Base-by-base conservation (phyloP, 2,888 invertebrate species). In the Clunio marinus region DNA sequence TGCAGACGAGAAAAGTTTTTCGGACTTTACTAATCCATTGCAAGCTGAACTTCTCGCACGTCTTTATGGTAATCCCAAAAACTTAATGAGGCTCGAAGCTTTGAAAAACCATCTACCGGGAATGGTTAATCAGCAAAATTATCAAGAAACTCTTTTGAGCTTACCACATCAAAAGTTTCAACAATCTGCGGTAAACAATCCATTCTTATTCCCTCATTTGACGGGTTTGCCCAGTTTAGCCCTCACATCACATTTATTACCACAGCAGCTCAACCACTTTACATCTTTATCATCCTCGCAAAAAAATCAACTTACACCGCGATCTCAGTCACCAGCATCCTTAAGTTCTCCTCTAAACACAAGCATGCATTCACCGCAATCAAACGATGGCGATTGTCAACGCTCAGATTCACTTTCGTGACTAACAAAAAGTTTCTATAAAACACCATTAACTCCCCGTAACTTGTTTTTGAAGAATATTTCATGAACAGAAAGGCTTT, bases 21-120 rank as follows among this genome's bases (percentile, higher is more conserved):
- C 60, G 7, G 58, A 32, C 55, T 68, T 68, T 41, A 51, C 51
- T 17, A 66, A 86, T 32, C 82, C 86, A 69, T 82, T 91, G 51
- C 91, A 91, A 77, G 87, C 88, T 69, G 93, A 93, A 74, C 83
- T 92, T 65, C 81, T 93, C 69, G 86, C 90, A 0, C 83, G 91
- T 71, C 82, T 89, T 17, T 91, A 90, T 75, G 89, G 89, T 2
- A 88, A 88, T 66, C 83, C 83, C 27, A 77, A 85, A 7, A 85
- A 84, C 72, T 82, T 84, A 20, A 57, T 68, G 57, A 68, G 58
- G 24, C 75, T 84, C 4, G 89, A 89, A 73, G 87, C 87, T 70
- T 81, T 88, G 69, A 83, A 87, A 72, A 80, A 80, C 72, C 74
- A 74, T 45, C 51, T 59, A 59, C 58, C 68, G 10, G 51, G 51